Evolutionary conservation across 2,113 vertebrate species (phyloP).

Genomic region (Tursiops truncatus): DNA sequence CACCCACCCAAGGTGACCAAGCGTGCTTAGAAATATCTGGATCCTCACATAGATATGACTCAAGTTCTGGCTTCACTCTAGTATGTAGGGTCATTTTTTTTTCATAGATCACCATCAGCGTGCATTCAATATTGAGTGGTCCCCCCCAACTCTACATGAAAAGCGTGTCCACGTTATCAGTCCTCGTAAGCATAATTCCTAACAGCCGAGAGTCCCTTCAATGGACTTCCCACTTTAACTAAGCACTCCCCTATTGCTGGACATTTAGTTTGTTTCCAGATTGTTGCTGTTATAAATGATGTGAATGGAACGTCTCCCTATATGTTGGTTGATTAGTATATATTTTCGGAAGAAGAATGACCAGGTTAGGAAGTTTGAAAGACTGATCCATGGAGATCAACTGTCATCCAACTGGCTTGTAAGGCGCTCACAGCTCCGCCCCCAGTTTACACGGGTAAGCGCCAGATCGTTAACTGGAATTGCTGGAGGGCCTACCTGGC

Average conservation of each 20-base stretch:
- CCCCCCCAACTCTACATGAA: not conserved
- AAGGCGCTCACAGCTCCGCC: not conserved
- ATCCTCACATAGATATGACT: not conserved
- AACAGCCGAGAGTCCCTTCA: not conserved
- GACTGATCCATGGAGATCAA: not conserved
- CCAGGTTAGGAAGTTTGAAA: not conserved
- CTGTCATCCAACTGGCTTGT: not conserved
- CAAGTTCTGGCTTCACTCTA: not conserved
- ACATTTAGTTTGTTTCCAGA: not conserved
- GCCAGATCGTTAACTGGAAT: no score
- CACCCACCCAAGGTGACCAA: not conserved
- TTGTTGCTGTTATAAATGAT: not conserved
- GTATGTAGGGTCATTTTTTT: not conserved
- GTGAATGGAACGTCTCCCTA: not conserved
- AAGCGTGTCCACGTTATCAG: not conserved
- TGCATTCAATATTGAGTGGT: not conserved
- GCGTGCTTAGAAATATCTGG: not conserved
- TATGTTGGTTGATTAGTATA: no score
- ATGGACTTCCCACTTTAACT: not conserved
- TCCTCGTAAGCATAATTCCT: not conserved
- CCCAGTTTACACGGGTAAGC: no score
- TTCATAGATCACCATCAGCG: not conserved
- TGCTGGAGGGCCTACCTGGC: not conserved
- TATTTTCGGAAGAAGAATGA: not conserved
- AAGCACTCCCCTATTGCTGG: not conserved